phyloP scores from a whole-genome alignment of 2,888 invertebrate genomes.

The Nomada fucata region DNA sequence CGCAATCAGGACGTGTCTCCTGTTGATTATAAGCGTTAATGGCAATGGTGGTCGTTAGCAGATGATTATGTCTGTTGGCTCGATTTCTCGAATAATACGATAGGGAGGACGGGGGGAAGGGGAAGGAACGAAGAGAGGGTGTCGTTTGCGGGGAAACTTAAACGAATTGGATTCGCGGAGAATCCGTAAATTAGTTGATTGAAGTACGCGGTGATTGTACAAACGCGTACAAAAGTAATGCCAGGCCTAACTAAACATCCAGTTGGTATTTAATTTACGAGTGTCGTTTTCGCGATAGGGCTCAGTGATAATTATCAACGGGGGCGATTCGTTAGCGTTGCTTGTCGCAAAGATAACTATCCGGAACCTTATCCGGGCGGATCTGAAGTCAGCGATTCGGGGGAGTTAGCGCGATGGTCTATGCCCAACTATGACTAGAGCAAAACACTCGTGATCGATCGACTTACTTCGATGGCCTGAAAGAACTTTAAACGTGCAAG shows the following conservation, averaged over 20 bases:
- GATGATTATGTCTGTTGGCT: slow-evolving; percentile 20
- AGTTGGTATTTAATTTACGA: slow-evolving; percentile 2
- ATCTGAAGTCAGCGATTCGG: slow-evolving; percentile 42
- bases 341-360: slow-evolving; percentile 51
- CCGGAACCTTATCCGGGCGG: slow-evolving; percentile 55
- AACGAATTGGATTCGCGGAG: not conserved
- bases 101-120: too few species aligned
- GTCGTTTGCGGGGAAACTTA: not conserved
- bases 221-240: not conserved
- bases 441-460: slow-evolving; percentile 71
- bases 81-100: slow-evolving; percentile 2
- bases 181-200: not conserved
- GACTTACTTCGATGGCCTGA: slow-evolving; percentile 67
- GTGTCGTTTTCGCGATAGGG: slow-evolving; percentile 29
- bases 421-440: slow-evolving; percentile 56
- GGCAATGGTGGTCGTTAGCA: slow-evolving; percentile 20
- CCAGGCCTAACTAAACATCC: not conserved
- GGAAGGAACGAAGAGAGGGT: not conserved
- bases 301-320: slow-evolving; percentile 28
- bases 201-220: not conserved
- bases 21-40: slow-evolving; percentile 50
- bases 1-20: slow-evolving; percentile 42
- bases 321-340: slow-evolving; percentile 1
- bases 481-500: slow-evolving; percentile 68
- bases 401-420: slow-evolving; percentile 52